Conservation (phyloP, 2,888 invertebrate genomes). For the Artemia sinica region DNA sequence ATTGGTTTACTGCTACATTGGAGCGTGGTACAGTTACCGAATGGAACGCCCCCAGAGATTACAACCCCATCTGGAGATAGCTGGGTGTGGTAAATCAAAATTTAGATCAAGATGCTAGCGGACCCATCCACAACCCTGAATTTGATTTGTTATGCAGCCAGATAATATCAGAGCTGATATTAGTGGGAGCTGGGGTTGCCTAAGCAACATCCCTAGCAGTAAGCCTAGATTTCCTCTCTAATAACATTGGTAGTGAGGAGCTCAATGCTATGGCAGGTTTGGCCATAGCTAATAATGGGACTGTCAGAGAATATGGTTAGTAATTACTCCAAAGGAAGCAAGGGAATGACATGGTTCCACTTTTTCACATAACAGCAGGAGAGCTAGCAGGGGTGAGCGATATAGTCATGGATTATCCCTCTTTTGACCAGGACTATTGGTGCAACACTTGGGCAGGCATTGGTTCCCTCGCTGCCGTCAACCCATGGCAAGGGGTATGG, state of each 20-base stretch:
- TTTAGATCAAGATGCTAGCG: background rate
- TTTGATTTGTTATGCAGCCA: background rate
- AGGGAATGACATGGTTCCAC: background rate
- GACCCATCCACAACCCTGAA: background rate
- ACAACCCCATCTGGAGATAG: conserved; percentile 6
- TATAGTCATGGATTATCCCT: background rate
- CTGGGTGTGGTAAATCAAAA: background rate
- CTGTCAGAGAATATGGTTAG: background rate
- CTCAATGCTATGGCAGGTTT: background rate
- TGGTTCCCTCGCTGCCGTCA: background rate
- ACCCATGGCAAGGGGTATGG: background rate
- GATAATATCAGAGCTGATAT: background rate
- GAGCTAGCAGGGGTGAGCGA: background rate
- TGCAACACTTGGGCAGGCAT: background rate
- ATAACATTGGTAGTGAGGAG: background rate
- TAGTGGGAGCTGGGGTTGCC: background rate
- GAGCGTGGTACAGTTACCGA: background rate
- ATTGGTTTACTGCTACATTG: background rate
- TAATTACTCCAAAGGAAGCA: background rate
- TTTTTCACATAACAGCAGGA: background rate
- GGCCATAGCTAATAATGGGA: background rate
- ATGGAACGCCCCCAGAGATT: background rate
- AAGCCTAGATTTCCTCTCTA: background rate
- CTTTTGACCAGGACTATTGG: background rate
- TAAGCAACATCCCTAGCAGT: background rate